phyloP scores from a whole-genome alignment of 2,888 invertebrate genomes.

The Glaucopsyche alexis region DNA sequence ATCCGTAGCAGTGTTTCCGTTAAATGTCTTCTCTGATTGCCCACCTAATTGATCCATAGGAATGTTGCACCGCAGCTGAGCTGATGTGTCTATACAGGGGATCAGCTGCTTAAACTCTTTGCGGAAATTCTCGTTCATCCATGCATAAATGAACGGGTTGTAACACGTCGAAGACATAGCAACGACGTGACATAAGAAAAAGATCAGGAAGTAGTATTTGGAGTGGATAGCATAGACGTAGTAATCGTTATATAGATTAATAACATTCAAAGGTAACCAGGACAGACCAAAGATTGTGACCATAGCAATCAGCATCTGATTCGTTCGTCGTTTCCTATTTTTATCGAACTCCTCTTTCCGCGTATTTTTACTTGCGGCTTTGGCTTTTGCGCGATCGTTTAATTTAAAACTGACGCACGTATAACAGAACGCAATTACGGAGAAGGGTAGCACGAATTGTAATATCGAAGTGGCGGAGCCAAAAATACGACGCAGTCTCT shows the following conservation, averaged over 20 bases:
- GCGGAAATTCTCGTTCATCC: constrained; percentile 97
- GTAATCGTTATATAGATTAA: constrained; percentile 92
- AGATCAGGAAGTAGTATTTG: constrained; percentile 92
- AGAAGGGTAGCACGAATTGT: constrained; percentile 96
- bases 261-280: constrained; percentile 95
- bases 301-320: constrained; percentile 99
- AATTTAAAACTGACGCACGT: constrained; percentile 93
- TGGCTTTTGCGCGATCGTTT: constrained; percentile 89
- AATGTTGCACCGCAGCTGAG: constrained; percentile 61
- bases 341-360: constrained; percentile 94
- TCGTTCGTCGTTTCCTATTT: constrained; percentile 93
- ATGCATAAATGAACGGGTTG: constrained; percentile 97
- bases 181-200: constrained; percentile 93
- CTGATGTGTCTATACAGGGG: constrained; percentile 81
- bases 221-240: constrained; percentile 86
- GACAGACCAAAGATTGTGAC: constrained; percentile 97
- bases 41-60: constrained; percentile 76
- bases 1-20: constrained; percentile 87
- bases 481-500: constrained; percentile 87
- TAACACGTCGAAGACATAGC: constrained; percentile 98
- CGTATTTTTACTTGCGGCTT: constrained; percentile 92
- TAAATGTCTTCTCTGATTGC: constrained; percentile 85
- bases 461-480: constrained; percentile 92
- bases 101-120: constrained; percentile 93
- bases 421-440: constrained; percentile 96